These are phyloP conservation scores for Xyrauchen texanus DNA, from an alignment of 2,113 vertebrate species.

Conservation along the genomic window DNA sequence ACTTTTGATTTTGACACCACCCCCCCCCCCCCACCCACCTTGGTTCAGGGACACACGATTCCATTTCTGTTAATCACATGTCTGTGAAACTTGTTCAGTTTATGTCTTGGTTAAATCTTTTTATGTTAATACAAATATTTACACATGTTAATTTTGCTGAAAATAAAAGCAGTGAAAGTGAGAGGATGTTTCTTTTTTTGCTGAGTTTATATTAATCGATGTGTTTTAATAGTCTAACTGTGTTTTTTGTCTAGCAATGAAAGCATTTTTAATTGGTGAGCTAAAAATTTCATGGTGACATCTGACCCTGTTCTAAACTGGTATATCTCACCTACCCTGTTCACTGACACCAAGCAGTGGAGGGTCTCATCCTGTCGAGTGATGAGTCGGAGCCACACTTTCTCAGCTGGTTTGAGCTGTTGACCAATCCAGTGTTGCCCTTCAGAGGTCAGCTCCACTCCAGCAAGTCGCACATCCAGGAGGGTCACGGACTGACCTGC, in stretches of 20 bases:
- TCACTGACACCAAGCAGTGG: slow-evolving; percentile 83
- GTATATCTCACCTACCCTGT: slow-evolving; percentile 74
- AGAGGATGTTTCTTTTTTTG: no score
- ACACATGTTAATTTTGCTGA: no score
- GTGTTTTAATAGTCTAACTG: background rate
- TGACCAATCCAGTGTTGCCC: slow-evolving; percentile 78
- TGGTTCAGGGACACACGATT: no score
- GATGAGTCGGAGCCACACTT: slow-evolving; percentile 88
- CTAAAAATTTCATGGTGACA: background rate
- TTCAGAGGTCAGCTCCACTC: slow-evolving; percentile 82
- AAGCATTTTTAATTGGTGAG: background rate
- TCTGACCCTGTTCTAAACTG: slow-evolving; percentile 13
- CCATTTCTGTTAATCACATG: no score
- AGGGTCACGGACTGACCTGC: slow-evolving; percentile 71
- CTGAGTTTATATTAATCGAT: no score
- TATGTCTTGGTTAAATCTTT: no score
- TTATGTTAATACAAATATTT: no score
- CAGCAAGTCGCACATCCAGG: slow-evolving; percentile 82
- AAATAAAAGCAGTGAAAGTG: no score
- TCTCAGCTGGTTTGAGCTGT: slow-evolving; percentile 75
- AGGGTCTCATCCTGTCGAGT: slow-evolving; percentile 77
- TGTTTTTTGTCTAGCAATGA: background rate
- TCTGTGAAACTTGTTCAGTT: no score
- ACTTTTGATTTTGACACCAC: no score
- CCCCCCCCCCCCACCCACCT: no score